Conservation (phyloP, 1,140 invertebrate genomes). For the Trialeurodes vaporariorum region DNA sequence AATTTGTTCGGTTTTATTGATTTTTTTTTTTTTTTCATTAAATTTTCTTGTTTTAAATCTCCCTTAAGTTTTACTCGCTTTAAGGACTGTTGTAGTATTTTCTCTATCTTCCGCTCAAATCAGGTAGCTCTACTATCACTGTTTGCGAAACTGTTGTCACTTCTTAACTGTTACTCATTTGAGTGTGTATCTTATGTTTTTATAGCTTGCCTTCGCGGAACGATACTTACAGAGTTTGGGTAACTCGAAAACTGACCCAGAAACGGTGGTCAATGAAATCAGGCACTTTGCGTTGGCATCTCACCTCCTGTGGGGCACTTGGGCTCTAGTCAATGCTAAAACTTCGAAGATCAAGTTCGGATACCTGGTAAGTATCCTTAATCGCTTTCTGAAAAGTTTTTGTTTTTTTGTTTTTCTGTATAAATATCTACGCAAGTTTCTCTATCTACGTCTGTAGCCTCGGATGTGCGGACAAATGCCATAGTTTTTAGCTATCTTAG, state of each 20-base stretch:
- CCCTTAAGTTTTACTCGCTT: too few species aligned
- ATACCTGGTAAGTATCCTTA: conserved; percentile 75
- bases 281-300: conserved; percentile 70
- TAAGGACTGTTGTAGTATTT: too few species aligned
- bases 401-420: not conserved
- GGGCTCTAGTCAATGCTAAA: conserved; percentile 78
- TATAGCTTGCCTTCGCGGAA: conserved; percentile 24
- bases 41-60: too few species aligned
- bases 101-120: not conserved
- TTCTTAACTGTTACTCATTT: not conserved
- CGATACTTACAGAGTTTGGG: conserved; percentile 20
- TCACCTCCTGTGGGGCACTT: conserved; percentile 88
- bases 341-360: conserved; percentile 86
- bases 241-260: conserved; percentile 14
- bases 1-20: too few species aligned
- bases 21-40: too few species aligned
- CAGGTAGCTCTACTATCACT: not conserved
- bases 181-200: conserved; percentile 6
- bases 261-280: conserved; percentile 55
- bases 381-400: not conserved
- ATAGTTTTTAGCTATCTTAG: not conserved
- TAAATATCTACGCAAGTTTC: not conserved
- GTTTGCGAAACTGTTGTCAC: not conserved
- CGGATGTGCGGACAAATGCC: not conserved
- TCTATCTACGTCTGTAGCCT: not conserved